Percentiles rank a stretch among this genome's conserved stretches.
Evolutionary conservation across 2,888 invertebrate genomes (phyloP).

Genomic region (Cephus runcator): DNA sequence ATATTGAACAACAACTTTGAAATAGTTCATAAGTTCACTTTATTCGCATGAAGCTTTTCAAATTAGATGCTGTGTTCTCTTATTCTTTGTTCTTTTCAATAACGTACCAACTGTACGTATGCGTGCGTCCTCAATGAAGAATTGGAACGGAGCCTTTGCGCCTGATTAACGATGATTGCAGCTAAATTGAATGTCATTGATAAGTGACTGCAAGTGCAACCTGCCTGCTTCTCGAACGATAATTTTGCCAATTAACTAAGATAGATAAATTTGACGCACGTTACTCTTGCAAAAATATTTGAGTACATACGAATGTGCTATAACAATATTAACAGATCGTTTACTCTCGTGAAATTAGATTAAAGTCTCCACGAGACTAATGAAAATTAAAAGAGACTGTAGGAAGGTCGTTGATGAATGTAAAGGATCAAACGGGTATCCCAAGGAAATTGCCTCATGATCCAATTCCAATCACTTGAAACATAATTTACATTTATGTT

Average conservation of each 20-base stretch:
- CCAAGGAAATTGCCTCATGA: not conserved
- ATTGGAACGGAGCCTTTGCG: not conserved
- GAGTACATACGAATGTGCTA: not conserved
- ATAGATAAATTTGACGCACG: not conserved
- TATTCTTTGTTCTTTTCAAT: not conserved
- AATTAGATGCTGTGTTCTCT: not conserved
- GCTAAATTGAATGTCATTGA: constrained; percentile 34
- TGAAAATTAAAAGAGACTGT: not conserved
- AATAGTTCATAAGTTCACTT: not conserved
- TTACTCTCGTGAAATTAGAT: not conserved
- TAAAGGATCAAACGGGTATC: not conserved
- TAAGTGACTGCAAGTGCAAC: constrained; percentile 31
- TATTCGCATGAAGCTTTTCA: not conserved
- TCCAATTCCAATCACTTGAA: not conserved
- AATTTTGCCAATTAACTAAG: not conserved
- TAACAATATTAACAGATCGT: not conserved
- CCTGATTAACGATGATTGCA: constrained; percentile 32
- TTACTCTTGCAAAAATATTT: not conserved
- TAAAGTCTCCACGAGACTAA: not conserved
- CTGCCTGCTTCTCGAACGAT: not conserved
- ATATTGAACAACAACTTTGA: not conserved
- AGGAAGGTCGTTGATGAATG: not conserved
- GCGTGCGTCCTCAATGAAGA: not conserved
- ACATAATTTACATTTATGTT: not conserved
- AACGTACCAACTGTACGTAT: not conserved